A percentile compares a stretch with the other conserved stretches of the same genome.
These are phyloP conservation scores for Donacobius atricapilla DNA, from an alignment of 2,113 vertebrate genomes.

Conservation along the genomic window DNA sequence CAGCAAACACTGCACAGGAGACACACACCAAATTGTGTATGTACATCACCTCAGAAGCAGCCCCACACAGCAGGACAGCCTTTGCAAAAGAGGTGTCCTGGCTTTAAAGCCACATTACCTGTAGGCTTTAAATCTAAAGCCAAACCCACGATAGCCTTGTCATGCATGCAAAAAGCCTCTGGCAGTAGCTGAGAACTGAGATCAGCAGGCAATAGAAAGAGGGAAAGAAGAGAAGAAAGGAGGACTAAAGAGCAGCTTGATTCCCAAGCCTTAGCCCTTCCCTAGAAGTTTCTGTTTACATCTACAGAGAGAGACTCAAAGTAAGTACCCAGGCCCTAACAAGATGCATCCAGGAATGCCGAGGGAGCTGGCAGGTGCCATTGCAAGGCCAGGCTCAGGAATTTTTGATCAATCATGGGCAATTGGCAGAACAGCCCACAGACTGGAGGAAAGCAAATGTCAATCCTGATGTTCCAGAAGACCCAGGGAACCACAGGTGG, in stretches of 20 bases:
- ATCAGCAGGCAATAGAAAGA: background rate
- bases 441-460: background rate
- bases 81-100: background rate
- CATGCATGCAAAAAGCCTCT: background rate
- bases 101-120: background rate
- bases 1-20: background rate
- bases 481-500: background rate
- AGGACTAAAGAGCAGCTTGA: background rate
- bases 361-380: background rate
- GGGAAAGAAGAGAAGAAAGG: background rate
- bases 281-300: background rate
- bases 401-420: background rate
- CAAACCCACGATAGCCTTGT: background rate
- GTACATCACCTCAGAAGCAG: background rate
- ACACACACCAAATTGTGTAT: fast-evolving
- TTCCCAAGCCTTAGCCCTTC: background rate
- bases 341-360: too few relatives aligned
- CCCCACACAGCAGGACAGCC: background rate
- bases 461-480: background rate
- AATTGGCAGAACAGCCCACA: background rate
- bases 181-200: background rate
- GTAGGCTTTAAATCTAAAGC: background rate
- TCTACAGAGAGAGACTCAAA: background rate
- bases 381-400: fast-evolving
- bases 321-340: background rate